These are phyloP conservation scores for Silurus aristotelis DNA, from an alignment of 2,797 vertebrate genomes.

Conservation along the genomic window DNA sequence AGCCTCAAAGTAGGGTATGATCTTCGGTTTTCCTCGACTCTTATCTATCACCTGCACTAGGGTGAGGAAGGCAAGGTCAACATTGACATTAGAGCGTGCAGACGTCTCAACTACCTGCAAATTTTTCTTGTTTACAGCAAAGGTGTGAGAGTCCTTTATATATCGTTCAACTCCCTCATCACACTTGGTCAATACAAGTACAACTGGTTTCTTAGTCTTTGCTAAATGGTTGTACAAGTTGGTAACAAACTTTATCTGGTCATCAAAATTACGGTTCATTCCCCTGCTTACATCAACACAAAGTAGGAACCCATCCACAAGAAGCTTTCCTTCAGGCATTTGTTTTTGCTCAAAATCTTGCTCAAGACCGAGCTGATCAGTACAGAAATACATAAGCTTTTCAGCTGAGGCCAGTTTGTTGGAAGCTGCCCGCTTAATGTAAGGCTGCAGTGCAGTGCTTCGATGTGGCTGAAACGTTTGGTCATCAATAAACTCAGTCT, in stretches of 20 bases:
- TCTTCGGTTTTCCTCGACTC: conserved; percentile 91
- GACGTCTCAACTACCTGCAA: conserved; percentile 97
- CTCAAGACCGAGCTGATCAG: conserved; percentile 95
- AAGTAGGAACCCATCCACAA: conserved; percentile 90
- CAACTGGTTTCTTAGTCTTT: conserved; percentile 94
- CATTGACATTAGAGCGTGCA: conserved; percentile 93
- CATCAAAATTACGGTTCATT: conserved; percentile 97
- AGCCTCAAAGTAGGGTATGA: conserved; percentile 95
- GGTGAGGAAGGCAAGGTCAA: conserved; percentile 94
- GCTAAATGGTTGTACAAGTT: conserved; percentile 93
- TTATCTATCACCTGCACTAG: conserved; percentile 92
- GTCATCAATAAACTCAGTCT: conserved; percentile 98
- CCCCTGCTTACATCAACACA: conserved; percentile 94
- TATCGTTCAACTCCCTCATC: conserved; percentile 98
- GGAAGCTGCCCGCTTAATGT: conserved; percentile 93
- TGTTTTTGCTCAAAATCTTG: conserved; percentile 99
- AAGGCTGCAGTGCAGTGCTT: conserved; percentile 95
- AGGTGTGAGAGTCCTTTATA: conserved; percentile 94
- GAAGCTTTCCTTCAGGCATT: conserved; percentile 96
- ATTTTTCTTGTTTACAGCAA: conserved; percentile 95
- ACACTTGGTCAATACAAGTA: conserved; percentile 93
- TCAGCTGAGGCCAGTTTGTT: conserved; percentile 95
- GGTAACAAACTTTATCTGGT: conserved; percentile 94
- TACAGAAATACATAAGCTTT: conserved; percentile 99
- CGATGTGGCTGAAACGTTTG: conserved; percentile 98